Percentiles rank a stretch among this genome's conserved stretches.
phyloP scores from a whole-genome alignment of 2,797 vertebrate species.

The Ambastaia sidthimunki region DNA sequence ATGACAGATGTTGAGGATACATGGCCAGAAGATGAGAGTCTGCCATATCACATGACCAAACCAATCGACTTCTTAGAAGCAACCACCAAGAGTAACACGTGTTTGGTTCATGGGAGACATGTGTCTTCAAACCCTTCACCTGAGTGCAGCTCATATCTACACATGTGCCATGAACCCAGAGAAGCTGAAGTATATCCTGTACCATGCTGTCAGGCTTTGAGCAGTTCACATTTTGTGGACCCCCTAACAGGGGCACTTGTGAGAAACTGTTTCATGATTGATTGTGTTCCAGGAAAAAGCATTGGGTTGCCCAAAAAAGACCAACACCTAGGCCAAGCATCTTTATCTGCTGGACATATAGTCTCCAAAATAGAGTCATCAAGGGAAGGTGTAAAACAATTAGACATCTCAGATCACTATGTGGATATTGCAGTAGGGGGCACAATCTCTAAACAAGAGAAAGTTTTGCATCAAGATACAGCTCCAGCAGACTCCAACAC shows the following conservation, averaged over 20 bases:
- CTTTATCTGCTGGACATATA: conserved; percentile 71
- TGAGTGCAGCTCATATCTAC: conserved; percentile 72
- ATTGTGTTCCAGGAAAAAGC: conserved; percentile 71
- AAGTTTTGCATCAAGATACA: conserved; percentile 59
- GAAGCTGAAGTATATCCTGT: conserved; percentile 64
- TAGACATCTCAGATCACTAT: conserved; percentile 63
- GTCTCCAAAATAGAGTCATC: conserved; percentile 65
- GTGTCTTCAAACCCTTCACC: conserved; percentile 67
- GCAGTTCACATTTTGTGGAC: conserved; percentile 75
- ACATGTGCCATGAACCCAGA: conserved; percentile 75
- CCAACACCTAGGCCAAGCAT: conserved; percentile 71
- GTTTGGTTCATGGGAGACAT: conserved; percentile 73
- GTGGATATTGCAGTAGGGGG: conserved; percentile 61
- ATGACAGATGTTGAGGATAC: conserved; percentile 80
- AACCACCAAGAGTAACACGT: conserved; percentile 72
- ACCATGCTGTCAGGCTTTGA: conserved; percentile 73
- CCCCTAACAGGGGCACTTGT: conserved; percentile 78
- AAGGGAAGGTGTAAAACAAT: conserved; percentile 53
- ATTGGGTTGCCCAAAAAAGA: conserved; percentile 64
- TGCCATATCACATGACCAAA: conserved; percentile 73
- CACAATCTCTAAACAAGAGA: conserved; percentile 53
- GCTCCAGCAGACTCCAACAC: conserved; percentile 58
- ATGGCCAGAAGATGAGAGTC: conserved; percentile 75
- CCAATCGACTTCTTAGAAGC: conserved; percentile 71
- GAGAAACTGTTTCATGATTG: conserved; percentile 72